Evolutionary conservation across 2,888 invertebrate species (phyloP).

Genomic region (Sphecodes monilicornis): DNA sequence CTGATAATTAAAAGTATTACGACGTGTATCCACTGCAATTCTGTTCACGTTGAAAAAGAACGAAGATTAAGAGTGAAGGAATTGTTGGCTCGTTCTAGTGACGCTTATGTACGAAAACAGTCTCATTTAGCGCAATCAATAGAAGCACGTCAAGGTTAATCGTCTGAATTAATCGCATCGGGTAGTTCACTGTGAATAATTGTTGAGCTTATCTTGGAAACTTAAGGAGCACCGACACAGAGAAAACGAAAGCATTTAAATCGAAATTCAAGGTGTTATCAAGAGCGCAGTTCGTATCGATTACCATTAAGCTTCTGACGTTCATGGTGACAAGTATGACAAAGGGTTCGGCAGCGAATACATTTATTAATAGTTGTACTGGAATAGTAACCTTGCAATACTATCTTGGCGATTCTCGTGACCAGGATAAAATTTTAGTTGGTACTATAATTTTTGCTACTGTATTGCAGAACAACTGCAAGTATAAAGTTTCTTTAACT

Average conservation of each 20-base stretch:
- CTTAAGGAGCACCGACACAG: slow-evolving; percentile 20
- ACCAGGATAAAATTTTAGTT: background rate
- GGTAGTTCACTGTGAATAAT: slow-evolving; percentile 49
- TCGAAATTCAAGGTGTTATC: slow-evolving; percentile 22
- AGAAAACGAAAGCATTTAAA: slow-evolving; percentile 8
- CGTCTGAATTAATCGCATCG: slow-evolving; percentile 44
- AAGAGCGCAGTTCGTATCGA: background rate
- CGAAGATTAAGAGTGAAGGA: slow-evolving; percentile 9
- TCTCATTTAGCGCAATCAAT: slow-evolving; percentile 47
- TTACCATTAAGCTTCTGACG: background rate
- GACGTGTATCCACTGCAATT: background rate
- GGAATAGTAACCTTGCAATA: background rate
- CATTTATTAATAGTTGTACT: too few relatives aligned
- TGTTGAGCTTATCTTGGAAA: slow-evolving; percentile 45
- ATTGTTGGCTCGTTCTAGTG: slow-evolving; percentile 40
- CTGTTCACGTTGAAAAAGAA: background rate
- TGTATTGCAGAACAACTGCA: background rate
- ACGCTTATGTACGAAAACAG: slow-evolving; percentile 41
- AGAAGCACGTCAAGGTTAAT: slow-evolving; percentile 31
- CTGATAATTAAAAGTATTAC: background rate
- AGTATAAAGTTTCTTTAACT: background rate
- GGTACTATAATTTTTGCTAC: background rate
- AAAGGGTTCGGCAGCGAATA: background rate
- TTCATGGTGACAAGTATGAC: background rate
- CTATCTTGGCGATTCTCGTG: background rate